phyloP scores from a whole-genome alignment of 2,888 invertebrate genomes.

The Phragmatobia fuliginosa region DNA sequence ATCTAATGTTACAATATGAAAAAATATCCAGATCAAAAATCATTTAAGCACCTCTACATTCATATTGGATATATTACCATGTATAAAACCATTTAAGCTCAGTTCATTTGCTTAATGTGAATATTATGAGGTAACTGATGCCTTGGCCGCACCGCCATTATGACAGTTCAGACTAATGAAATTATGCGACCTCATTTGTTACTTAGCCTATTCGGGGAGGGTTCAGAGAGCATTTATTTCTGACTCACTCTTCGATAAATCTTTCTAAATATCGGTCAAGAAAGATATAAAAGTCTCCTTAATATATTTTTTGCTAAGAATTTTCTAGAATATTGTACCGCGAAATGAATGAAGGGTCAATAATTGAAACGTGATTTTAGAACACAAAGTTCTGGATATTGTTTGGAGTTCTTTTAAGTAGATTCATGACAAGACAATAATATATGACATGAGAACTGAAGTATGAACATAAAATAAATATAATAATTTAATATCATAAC shows the following conservation, averaged over 20 bases:
- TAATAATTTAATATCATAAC: not conserved
- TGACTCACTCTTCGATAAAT: conserved; percentile 62
- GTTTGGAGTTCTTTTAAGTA: not conserved
- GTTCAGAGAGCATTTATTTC: conserved; percentile 65
- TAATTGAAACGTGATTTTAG: not conserved
- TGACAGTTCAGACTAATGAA: conserved; percentile 65
- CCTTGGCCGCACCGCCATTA: conserved; percentile 33
- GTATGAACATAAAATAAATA: not conserved
- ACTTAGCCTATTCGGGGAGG: conserved; percentile 54
- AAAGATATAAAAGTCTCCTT: conserved; percentile 49
- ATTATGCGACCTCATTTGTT: conserved; percentile 73
- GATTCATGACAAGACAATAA: not conserved
- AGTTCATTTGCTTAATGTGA: conserved; percentile 54
- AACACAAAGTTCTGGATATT: not conserved
- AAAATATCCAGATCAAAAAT: not conserved
- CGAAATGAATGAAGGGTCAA: not conserved
- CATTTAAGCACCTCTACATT: conserved; percentile 19
- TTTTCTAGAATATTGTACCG: not conserved
- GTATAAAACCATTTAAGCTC: conserved; percentile 43
- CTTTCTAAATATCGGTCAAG: conserved; percentile 63
- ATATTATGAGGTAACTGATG: conserved; percentile 48
- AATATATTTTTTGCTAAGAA: not conserved
- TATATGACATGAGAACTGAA: not conserved
- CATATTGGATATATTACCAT: conserved; percentile 31
- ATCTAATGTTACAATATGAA: not conserved